Conservation (phyloP, 2,113 vertebrate genomes). For the Saimiri boliviensis region DNA sequence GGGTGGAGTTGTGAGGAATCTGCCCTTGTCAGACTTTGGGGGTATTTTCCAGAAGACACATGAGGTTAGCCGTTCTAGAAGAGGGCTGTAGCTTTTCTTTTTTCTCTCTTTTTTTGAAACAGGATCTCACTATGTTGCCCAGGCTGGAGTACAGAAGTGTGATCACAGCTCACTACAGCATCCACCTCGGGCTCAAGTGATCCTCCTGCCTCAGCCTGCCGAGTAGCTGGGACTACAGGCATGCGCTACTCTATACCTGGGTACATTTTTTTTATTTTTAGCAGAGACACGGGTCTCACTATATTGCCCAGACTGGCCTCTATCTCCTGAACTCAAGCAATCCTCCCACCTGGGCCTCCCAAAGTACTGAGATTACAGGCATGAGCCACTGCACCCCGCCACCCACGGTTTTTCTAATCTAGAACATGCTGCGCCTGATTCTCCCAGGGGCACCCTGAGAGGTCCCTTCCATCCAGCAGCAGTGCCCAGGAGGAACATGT, state of each 20-base stretch:
- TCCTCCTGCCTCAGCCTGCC: neutral
- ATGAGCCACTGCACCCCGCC: too few species aligned
- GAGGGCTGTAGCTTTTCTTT: neutral
- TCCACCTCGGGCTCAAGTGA: neutral
- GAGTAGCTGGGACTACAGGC: neutral
- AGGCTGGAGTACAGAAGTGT: neutral
- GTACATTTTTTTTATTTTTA: too few species aligned
- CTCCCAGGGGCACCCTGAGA: neutral
- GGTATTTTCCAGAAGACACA: neutral
- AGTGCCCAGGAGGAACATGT: neutral
- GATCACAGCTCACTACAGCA: neutral
- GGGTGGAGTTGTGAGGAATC: too few species aligned
- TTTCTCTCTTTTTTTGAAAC: too few species aligned
- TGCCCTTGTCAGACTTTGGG: rapidly evolving
- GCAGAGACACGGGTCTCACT: too few species aligned
- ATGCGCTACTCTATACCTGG: too few species aligned
- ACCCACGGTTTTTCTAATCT: neutral
- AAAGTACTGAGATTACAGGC: too few species aligned
- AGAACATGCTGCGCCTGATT: neutral
- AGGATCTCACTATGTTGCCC: too few species aligned
- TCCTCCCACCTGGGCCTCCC: too few species aligned
- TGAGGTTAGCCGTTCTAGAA: neutral
- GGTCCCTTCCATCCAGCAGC: neutral
- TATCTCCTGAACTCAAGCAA: too few species aligned
- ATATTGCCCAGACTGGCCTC: too few species aligned